phyloP scores from a whole-genome alignment of 2,888 invertebrate genomes.

The Meloe dianella region DNA sequence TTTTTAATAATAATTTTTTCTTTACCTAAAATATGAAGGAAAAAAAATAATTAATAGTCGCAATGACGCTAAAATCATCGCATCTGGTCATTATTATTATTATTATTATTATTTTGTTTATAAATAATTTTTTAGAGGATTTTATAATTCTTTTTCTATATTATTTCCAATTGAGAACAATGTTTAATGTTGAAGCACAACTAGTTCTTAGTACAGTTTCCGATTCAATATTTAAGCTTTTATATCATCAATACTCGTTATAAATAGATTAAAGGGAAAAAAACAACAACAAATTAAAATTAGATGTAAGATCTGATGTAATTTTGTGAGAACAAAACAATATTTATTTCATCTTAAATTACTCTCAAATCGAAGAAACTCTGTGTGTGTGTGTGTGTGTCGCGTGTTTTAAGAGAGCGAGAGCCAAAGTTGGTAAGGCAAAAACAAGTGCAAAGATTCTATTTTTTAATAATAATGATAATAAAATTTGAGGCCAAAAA shows the following conservation, averaged over 20 bases:
- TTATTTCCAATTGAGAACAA: no score
- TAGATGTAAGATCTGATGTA: slow-evolving; percentile 22
- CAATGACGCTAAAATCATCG: slow-evolving; percentile 22
- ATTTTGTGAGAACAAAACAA: slow-evolving; percentile 14
- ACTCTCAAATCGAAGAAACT: not conserved
- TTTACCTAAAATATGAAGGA: no score
- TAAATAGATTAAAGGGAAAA: slow-evolving; percentile 9
- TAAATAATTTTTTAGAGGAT: slow-evolving; percentile 34
- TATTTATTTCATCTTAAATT: not conserved
- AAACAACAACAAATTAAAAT: no score
- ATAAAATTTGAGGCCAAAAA: not conserved
- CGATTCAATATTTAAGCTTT: slow-evolving; percentile 26
- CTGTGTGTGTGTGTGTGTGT: not conserved
- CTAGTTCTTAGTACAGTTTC: slow-evolving; percentile 22
- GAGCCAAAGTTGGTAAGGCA: no score
- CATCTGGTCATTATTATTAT: slow-evolving; percentile 43
- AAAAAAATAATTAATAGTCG: not conserved
- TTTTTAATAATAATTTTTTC: no score
- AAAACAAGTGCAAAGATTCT: no score
- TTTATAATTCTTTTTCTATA: not conserved
- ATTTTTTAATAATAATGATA: slow-evolving; percentile 22
- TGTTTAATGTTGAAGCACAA: no score
- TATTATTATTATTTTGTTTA: slow-evolving; percentile 39
- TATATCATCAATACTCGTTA: slow-evolving; percentile 33
- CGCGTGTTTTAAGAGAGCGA: no score